phyloP scores from a whole-genome alignment of 1,140 invertebrate genomes.

The Bombus polaris region DNA sequence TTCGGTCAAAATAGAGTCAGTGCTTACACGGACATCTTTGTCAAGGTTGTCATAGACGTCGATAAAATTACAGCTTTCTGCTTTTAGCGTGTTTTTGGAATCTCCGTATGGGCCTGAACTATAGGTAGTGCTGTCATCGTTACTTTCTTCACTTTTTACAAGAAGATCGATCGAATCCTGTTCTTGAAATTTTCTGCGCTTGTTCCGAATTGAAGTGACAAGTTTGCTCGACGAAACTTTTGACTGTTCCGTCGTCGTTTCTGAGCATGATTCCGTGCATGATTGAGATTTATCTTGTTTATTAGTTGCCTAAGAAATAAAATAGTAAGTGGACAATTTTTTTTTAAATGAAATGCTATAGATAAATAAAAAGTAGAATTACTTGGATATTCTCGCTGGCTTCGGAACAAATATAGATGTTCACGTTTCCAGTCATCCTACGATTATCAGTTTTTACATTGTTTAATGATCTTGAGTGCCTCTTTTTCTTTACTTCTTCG shows the following conservation, averaged over 20 bases:
- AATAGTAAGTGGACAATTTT: neutral
- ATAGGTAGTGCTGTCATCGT: neutral
- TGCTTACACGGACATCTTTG: neutral
- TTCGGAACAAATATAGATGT: slow-evolving; percentile 73
- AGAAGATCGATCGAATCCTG: slow-evolving; percentile 6
- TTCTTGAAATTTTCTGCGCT: slow-evolving; percentile 32
- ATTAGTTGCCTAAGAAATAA: neutral
- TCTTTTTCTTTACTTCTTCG: slow-evolving; percentile 30
- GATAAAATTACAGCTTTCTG: neutral
- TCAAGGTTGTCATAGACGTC: neutral
- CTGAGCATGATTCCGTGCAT: slow-evolving; percentile 30
- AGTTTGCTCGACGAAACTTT: slow-evolving; percentile 61
- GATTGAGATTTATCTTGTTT: slow-evolving; percentile 27
- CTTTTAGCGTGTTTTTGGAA: neutral
- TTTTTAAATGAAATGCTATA: too few relatives aligned
- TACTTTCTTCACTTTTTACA: neutral
- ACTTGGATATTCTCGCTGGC: slow-evolving; percentile 57
- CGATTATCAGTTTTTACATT: slow-evolving; percentile 65
- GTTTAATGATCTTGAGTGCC: slow-evolving; percentile 22
- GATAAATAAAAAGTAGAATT: neutral
- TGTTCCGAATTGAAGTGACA: slow-evolving; percentile 45
- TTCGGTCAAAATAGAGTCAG: neutral
- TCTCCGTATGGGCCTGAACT: neutral
- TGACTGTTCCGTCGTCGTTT: slow-evolving; percentile 48
- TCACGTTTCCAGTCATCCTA: slow-evolving; percentile 72